A percentile compares a stretch with the other conserved stretches of the same genome.
Evolutionary conservation across 2,797 vertebrate genomes (phyloP).

Genomic region (Fratercula arctica): DNA sequence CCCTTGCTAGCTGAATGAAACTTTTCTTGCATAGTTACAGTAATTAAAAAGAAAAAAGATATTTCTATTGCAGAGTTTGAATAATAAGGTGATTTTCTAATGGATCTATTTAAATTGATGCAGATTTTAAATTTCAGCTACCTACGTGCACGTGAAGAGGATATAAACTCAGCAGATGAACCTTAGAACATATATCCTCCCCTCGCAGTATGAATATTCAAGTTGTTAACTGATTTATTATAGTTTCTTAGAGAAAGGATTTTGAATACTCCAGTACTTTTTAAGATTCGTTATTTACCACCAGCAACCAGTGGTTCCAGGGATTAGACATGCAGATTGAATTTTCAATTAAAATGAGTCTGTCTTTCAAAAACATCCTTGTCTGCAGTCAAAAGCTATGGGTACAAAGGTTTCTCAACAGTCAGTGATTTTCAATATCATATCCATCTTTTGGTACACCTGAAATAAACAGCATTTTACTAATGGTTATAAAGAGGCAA

Average conservation of each 20-base stretch:
- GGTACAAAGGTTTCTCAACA: conserved; percentile 21
- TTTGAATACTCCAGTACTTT: conserved; percentile 6
- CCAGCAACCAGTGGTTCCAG: neutral
- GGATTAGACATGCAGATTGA: conserved; percentile 55
- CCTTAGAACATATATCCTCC: neutral
- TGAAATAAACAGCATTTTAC: neutral
- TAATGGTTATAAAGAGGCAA: neutral
- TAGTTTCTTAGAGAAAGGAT: neutral
- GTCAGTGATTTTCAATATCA: conserved; percentile 6
- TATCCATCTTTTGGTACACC: neutral
- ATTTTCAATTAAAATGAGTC: conserved; percentile 59
- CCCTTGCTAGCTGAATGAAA: neutral
- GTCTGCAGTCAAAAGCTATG: conserved; percentile 12
- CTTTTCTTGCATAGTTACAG: neutral
- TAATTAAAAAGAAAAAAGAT: neutral
- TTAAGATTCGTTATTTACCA: neutral
- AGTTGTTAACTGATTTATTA: neutral
- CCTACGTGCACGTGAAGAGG: neutral
- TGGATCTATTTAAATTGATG: neutral
- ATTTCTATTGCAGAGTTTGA: neutral
- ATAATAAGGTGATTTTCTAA: conserved; percentile 22
- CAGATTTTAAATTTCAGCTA: neutral
- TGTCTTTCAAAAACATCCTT: conserved; percentile 3
- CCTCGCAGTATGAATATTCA: neutral
- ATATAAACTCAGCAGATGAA: neutral